These are phyloP conservation scores for Drosophila rellima DNA, from an alignment of 2,888 invertebrate species.

Conservation along the genomic window DNA sequence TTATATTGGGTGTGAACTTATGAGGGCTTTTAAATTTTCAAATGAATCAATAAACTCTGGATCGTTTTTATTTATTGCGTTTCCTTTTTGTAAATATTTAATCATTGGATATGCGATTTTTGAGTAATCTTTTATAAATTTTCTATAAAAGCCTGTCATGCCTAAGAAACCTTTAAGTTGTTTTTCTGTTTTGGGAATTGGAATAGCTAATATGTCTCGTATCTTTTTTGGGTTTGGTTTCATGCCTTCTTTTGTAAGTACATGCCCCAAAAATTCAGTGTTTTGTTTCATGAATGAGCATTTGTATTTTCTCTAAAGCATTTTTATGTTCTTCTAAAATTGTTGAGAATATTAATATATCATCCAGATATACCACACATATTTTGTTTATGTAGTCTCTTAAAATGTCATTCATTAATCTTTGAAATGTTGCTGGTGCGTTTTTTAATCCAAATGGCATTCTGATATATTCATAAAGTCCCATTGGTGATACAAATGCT, in stretches of 20 bases:
- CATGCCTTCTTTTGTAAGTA: neutral
- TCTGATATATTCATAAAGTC: neutral
- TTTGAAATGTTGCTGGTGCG: slow-evolving; percentile 1
- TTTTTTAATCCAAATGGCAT: slow-evolving; percentile 4
- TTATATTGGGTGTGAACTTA: neutral
- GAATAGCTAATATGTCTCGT: slow-evolving; percentile 1
- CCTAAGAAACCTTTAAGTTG: neutral
- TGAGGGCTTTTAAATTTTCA: neutral
- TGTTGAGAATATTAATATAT: neutral
- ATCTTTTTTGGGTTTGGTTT: neutral
- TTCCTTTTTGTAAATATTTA: neutral
- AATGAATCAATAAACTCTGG: neutral
- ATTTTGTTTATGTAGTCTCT: neutral
- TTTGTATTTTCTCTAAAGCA: neutral
- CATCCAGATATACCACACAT: neutral
- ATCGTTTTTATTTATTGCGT: neutral
- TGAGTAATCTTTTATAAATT: neutral
- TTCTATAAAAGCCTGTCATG: neutral
- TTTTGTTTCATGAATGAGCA: neutral
- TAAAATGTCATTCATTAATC: neutral
- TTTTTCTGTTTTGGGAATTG: slow-evolving; percentile 2
- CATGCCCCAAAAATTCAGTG: neutral
- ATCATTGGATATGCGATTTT: neutral
- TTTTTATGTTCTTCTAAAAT: neutral
- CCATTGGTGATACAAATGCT: neutral